These are phyloP conservation scores for Lamprotornis superbus DNA, from an alignment of 2,113 vertebrate species.

Conservation along the genomic window DNA sequence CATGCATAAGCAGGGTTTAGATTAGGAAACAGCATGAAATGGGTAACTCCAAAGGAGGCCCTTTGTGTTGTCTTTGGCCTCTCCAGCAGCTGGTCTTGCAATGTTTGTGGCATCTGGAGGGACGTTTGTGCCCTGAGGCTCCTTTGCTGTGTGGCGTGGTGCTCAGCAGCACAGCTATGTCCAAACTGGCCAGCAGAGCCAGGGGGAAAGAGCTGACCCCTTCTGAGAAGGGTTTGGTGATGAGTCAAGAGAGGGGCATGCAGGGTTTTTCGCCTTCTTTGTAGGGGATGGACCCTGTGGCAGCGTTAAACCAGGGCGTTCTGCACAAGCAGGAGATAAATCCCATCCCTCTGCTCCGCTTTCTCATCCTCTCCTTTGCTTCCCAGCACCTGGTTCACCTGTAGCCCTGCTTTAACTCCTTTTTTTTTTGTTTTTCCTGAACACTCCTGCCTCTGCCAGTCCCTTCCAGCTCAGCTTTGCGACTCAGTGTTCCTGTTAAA, in stretches of 20 bases:
- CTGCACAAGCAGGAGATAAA: background rate
- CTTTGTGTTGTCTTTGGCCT: background rate
- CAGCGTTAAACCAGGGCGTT: accelerated
- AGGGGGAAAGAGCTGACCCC: background rate
- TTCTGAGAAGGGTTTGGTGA: background rate
- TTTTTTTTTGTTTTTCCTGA: background rate
- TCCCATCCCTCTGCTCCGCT: background rate
- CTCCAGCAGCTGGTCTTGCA: background rate
- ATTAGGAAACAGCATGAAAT: background rate
- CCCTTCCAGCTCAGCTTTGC: background rate
- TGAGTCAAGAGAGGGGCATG: background rate
- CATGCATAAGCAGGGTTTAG: background rate
- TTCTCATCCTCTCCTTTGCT: background rate
- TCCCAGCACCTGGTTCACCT: background rate
- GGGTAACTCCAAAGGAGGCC: background rate
- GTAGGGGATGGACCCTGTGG: accelerated
- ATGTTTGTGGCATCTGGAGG: background rate
- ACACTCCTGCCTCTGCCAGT: background rate
- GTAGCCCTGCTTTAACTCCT: background rate
- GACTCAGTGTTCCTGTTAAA: accelerated
- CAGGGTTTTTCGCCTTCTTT: background rate
- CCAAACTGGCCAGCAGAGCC: accelerated
- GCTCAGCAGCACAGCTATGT: background rate
- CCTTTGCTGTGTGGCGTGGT: background rate
- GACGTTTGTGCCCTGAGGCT: background rate